A percentile compares a stretch with the other conserved stretches of the same genome.
These are phyloP conservation scores for Adineta ricciae DNA, from an alignment of 2,888 invertebrate genomes.

Conservation along the genomic window DNA sequence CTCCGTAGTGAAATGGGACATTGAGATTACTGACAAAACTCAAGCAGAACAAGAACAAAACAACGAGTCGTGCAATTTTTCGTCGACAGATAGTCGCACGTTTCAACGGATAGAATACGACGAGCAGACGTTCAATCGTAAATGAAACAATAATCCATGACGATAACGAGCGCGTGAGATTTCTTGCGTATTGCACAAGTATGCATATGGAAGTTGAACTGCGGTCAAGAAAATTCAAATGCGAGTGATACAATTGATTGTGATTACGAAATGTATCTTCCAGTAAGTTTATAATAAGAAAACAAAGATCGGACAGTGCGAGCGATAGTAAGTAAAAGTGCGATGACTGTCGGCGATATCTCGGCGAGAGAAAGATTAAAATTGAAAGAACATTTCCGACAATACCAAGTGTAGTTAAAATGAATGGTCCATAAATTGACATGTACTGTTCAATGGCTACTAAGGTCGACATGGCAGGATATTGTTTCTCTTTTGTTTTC, in stretches of 20 bases:
- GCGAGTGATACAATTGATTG: not conserved
- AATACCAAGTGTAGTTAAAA: not conserved
- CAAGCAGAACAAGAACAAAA: not conserved
- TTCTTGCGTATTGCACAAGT: not conserved
- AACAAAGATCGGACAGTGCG: conserved; percentile 7
- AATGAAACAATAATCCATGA: conserved; percentile 21
- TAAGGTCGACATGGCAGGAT: not conserved
- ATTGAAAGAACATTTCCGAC: not conserved
- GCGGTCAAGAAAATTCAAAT: not conserved
- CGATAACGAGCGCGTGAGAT: not conserved
- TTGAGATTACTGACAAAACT: not conserved
- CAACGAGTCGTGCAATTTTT: not conserved
- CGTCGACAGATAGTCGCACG: not conserved
- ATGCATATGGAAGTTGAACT: not conserved
- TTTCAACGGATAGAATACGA: conserved; percentile 6
- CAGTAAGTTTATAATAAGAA: not conserved
- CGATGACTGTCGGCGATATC: not conserved
- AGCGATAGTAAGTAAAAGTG: not conserved
- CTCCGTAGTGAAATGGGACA: not conserved
- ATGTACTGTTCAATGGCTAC: not conserved
- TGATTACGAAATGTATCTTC: conserved; percentile 22
- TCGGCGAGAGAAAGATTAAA: not conserved
- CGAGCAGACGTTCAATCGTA: conserved; percentile 2
- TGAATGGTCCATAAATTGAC: not conserved
- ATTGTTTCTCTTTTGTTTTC: not conserved